Evolutionary conservation across 2,888 invertebrate species (phyloP).

Genomic region (Diachrysia chrysitis): DNA sequence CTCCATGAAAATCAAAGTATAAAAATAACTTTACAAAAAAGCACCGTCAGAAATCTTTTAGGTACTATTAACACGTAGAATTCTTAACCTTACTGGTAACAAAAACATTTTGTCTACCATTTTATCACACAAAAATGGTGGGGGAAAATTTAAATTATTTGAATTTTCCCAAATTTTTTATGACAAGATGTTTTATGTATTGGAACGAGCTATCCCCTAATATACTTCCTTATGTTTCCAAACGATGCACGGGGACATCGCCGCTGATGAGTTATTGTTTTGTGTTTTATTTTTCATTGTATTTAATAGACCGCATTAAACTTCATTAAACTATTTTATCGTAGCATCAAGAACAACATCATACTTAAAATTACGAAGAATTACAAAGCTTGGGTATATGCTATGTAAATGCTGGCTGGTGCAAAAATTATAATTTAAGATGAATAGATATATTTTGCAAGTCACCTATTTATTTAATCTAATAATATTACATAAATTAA

Average conservation of each 20-base stretch:
- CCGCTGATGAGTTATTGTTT: conserved; percentile 27
- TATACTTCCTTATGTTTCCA: conserved; percentile 36
- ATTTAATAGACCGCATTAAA: conserved; percentile 12
- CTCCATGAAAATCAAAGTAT: no score
- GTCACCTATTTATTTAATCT: no score
- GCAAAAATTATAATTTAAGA: background rate
- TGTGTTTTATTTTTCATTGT: conserved; percentile 9
- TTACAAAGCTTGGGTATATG: background rate
- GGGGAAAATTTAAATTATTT: no score
- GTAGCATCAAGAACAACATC: background rate
- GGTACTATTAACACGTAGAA: no score
- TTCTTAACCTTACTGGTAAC: no score
- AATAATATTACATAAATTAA: no score
- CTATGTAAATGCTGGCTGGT: background rate
- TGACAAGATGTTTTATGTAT: no score
- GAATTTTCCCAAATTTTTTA: no score
- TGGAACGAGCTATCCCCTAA: conserved; percentile 1
- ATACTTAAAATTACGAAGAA: background rate
- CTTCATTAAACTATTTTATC: background rate
- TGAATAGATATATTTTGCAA: background rate
- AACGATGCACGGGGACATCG: conserved; percentile 29
- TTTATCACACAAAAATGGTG: no score
- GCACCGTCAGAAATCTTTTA: no score
- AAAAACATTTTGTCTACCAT: no score
- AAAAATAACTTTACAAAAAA: no score